These are phyloP conservation scores for Lordiphosa fenestrarum DNA, from an alignment of 2,888 invertebrate species.

Conservation along the genomic window DNA sequence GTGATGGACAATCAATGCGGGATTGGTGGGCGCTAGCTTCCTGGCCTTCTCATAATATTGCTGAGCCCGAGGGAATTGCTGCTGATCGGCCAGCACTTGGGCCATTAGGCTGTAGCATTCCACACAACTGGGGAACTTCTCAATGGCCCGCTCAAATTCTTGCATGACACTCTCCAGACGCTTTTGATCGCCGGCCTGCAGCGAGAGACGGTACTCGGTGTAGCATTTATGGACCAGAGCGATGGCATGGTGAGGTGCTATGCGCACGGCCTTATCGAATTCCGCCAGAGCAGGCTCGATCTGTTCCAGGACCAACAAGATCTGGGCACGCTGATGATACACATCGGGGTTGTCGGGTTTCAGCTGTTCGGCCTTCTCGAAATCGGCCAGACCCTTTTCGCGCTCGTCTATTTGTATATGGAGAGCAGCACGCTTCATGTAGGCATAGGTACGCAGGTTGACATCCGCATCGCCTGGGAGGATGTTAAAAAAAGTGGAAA, in stretches of 20 bases:
- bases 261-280: conserved; percentile 89
- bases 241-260: conserved; percentile 92
- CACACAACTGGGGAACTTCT: conserved; percentile 90
- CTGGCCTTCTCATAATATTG: conserved; percentile 90
- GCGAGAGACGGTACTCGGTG: conserved; percentile 89
- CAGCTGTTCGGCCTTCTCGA: conserved; percentile 87
- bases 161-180: conserved; percentile 85
- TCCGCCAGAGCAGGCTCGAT: conserved; percentile 90
- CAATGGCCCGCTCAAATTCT: conserved; percentile 88
- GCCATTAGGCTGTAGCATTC: conserved; percentile 95
- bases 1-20: conserved; percentile 92
- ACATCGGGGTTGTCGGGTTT: conserved; percentile 92
- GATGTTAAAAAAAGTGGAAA: not conserved
- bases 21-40: conserved; percentile 91
- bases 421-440: conserved; percentile 93
- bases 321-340: conserved; percentile 95
- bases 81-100: conserved; percentile 93
- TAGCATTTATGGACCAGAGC: conserved; percentile 95
- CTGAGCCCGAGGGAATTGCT: conserved; percentile 91
- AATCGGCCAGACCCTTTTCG: conserved; percentile 89
- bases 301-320: conserved; percentile 90
- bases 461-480: conserved; percentile 81
- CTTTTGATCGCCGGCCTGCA: conserved; percentile 83
- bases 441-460: conserved; percentile 89
- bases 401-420: conserved; percentile 89